A percentile compares a stretch with the other conserved stretches of the same genome.
Evolutionary conservation across 2,797 vertebrate species (phyloP).

Genomic region (Ispidina lecontei): DNA sequence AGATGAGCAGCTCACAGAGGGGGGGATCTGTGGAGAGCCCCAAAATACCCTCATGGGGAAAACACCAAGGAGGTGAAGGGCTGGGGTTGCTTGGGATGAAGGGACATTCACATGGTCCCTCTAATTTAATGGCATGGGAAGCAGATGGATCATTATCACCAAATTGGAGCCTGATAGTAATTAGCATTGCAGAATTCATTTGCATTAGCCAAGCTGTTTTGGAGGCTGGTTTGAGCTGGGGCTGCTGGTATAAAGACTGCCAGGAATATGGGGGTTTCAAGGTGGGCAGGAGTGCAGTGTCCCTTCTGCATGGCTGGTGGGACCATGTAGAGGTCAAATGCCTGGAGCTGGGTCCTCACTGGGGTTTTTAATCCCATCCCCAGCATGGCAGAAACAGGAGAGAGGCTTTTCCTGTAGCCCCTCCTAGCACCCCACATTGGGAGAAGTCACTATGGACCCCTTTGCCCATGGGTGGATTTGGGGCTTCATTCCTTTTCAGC

Average conservation of each 20-base stretch:
- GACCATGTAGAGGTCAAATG: accelerated
- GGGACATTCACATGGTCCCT: neutral
- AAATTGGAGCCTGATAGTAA: conserved; percentile 14
- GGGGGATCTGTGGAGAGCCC: neutral
- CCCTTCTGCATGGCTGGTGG: accelerated
- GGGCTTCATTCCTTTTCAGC: neutral
- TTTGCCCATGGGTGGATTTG: accelerated
- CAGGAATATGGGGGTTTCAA: neutral
- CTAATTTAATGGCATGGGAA: accelerated
- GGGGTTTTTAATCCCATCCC: neutral
- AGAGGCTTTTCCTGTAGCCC: neutral
- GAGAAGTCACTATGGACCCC: neutral
- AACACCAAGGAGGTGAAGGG: neutral
- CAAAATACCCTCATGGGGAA: neutral
- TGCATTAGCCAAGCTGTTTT: neutral
- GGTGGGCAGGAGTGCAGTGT: neutral
- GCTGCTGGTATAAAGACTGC: neutral
- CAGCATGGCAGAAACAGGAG: neutral
- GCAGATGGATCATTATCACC: neutral
- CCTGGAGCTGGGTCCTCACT: accelerated
- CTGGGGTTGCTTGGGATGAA: accelerated
- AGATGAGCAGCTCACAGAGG: accelerated
- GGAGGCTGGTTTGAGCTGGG: neutral
- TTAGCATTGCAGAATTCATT: neutral
- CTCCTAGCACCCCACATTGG: neutral